Base-by-base conservation (phyloP, 2,797 vertebrate genomes). In the Tachyglossus aculeatus region DNA sequence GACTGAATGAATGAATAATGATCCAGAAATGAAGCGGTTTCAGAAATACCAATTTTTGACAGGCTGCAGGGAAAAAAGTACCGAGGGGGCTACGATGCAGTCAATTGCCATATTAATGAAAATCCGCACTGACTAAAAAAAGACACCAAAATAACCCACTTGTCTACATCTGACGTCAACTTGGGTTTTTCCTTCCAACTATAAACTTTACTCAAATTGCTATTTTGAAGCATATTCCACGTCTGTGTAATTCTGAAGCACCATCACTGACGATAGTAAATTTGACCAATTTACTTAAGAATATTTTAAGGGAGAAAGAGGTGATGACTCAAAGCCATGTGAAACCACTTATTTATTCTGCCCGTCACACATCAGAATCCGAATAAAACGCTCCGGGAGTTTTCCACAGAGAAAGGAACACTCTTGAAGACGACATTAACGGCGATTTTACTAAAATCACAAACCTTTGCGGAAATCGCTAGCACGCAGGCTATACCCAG, bases 391-490 rank as follows among this genome's bases (percentile, higher is more conserved):
- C 9, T 29, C 25, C 5, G 9, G 21, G 37, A 70, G 48, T 56
- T 38, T 71, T 19, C n/a, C 11, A 24, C 44, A 21, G 33, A 69
- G n/a, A 56, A 22, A 44, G 4, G 4, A 66, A 39, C 22, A 43
- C 33, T 33, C 40, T 21, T 37, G 45, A 1, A 57, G 21, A 55
- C 50, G 9, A 11, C 52, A n/a, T 53, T 66, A 53, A 53, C 27
- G 82, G 43, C 21, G 24, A 60, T 37, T 36, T 19, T 27, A 31
- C 21, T 52, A 40, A 66, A 36, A n/a, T n/a, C 19, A 45, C 10
- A 3, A 90, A 98, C 98, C 93, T 98, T 98, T 43, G 96, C 94
- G 86, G 95, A 92, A 87, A 98, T 90, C 71, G 97, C 94, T 90
- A 98, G 84, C 16, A 94, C 93, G 61, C 95, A 92, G 3, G 97